Conservation (phyloP, 1,140 invertebrate genomes). For the Oncopodura yosiiana region DNA sequence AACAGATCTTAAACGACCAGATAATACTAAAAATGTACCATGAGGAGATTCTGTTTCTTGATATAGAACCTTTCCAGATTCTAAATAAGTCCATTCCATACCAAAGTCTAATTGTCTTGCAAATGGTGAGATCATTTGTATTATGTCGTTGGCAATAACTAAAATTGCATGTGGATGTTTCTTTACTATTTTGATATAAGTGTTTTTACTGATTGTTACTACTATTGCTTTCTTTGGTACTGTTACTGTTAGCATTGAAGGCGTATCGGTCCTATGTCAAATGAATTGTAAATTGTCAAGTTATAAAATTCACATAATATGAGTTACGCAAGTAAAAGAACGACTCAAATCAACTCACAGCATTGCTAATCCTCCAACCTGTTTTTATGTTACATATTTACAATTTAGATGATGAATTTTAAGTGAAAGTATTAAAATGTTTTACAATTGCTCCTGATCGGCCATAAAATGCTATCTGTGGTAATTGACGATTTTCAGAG, state of each 20-base stretch:
- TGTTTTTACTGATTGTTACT: not conserved
- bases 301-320: constrained; percentile 6
- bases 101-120: constrained; percentile 20
- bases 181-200: not conserved
- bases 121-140: not conserved
- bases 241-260: constrained; percentile 7
- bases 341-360: not conserved
- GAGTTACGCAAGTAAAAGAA: not conserved
- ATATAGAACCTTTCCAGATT: not conserved
- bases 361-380: not conserved
- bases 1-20: not conserved
- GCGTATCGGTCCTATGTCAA: not conserved
- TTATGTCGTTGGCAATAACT: not conserved
- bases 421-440: too few species aligned
- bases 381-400: too few species aligned
- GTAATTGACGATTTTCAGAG: too few species aligned
- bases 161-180: not conserved
- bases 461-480: too few species aligned
- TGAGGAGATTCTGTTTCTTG: not conserved
- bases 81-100: constrained; percentile 15
- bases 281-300: constrained; percentile 9
- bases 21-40: not conserved
- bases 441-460: too few species aligned
- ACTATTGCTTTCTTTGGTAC: constrained; percentile 4
- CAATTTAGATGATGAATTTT: too few species aligned